Evolutionary conservation across 1,140 invertebrate genomes (phyloP), one percentile per base, ranked within the genome.

Genomic region (Zaprionus inermis): DNA sequence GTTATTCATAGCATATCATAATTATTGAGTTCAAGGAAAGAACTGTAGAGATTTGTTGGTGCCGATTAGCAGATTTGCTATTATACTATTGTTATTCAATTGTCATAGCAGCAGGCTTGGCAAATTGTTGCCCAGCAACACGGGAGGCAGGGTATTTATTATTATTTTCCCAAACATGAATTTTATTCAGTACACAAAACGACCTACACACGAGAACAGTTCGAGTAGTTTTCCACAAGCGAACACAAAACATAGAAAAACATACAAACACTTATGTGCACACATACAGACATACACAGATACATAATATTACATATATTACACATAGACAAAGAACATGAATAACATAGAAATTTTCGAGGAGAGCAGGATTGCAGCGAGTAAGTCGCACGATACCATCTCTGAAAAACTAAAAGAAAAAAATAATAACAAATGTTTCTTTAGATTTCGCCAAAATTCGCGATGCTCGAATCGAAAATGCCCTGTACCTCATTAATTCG

Each of bases 101-200:
- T 36, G 36, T 38, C 36, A 38, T 28, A 11, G 36, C 16, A 54
- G 32, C 55, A 57, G 22, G 28, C 55, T 46, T 6, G 11, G 11
- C 9, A 30, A 2, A 10, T n/a, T 46, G 79, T 77, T 63, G 46
- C 78, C 58, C 49, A 57, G 78, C 78, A 81, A 81, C 78, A 20
- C 12, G n/a, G 52, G 32, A 51, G 44, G 56, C 63, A 55, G 28
- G 14, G 41, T 16, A 4, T 41, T 32, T 56, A 28, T 57, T 76
- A 54, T 52, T 44, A 18, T 44, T 44, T 55, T 54, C n/a, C 49
- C 10, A 14, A 3, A 20, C 18, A 51, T 3, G 18, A 59, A 70
- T 16, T 49, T 51, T 64, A 24, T 36, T 70, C 41, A 79, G 58
- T 74, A 12, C 34, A 46, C 12, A 1, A 24, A 51, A 24, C 22